Conservation (phyloP, 1,140 invertebrate species). For the Zophobas morio region DNA sequence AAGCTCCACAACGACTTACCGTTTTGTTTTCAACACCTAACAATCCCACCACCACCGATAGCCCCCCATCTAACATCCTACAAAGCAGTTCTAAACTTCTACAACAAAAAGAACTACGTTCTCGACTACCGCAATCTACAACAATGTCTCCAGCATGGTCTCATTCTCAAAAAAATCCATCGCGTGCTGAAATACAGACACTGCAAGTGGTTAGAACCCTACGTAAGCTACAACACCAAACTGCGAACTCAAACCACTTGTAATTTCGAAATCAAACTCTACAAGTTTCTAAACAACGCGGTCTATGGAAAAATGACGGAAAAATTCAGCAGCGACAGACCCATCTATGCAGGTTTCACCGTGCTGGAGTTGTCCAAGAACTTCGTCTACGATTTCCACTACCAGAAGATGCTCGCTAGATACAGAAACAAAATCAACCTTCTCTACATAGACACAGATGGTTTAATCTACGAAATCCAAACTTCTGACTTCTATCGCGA, state of each 20-base stretch:
- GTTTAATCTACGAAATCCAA: constrained; percentile 64
- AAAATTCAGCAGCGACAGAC: constrained; percentile 62
- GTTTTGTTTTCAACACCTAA: constrained; percentile 61
- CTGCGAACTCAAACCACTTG: constrained; percentile 46
- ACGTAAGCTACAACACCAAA: constrained; percentile 54
- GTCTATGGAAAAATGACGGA: constrained; percentile 50
- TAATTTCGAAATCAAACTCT: constrained; percentile 54
- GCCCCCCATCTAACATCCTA: constrained; percentile 4
- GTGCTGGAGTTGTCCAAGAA: constrained; percentile 64
- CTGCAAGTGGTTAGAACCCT: constrained; percentile 51
- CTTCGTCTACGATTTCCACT: constrained; percentile 62
- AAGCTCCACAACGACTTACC: constrained; percentile 66
- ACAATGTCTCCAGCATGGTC: constrained; percentile 50
- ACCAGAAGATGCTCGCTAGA: constrained; percentile 56
- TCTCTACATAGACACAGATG: constrained; percentile 67
- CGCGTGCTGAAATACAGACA: constrained; percentile 53
- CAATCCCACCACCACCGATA: constrained; percentile 44
- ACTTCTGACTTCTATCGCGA: constrained; percentile 60
- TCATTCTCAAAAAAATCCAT: constrained; percentile 55
- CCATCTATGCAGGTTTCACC: constrained; percentile 60
- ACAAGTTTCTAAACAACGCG: constrained; percentile 56
- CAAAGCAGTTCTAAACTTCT: constrained; percentile 29
- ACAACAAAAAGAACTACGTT: constrained; percentile 50
- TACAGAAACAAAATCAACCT: constrained; percentile 58
- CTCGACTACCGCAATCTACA: constrained; percentile 53